These are phyloP conservation scores for silkworm (Bombyx mori) DNA, from an alignment of 1,140 invertebrate genomes.

Conservation along the genomic window DNA sequence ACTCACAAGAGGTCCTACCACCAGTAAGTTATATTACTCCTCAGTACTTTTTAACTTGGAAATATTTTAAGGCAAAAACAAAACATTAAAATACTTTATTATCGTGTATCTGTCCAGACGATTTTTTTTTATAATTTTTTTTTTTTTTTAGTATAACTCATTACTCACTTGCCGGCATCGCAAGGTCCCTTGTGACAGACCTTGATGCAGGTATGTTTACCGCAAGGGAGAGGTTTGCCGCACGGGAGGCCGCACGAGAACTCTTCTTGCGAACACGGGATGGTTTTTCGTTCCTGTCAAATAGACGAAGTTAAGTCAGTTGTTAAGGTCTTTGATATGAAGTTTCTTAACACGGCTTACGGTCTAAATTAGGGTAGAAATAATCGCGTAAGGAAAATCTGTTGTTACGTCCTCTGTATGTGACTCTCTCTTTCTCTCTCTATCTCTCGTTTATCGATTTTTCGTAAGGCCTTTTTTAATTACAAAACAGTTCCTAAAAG, in stretches of 20 bases:
- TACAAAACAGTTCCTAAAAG: no score
- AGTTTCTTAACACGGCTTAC: not conserved
- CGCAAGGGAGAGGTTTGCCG: conserved; percentile 82
- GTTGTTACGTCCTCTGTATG: no score
- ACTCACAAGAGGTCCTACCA: no score
- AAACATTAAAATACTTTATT: no score
- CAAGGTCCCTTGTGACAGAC: conserved; percentile 83
- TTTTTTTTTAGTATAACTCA: no score
- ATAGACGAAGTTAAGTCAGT: not conserved
- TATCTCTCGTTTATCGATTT: no score
- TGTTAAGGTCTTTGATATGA: not conserved
- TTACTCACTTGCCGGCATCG: conserved; percentile 54
- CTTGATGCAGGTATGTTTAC: conserved; percentile 83
- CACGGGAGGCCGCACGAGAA: conserved; percentile 94
- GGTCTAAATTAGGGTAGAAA: not conserved
- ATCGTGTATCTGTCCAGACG: no score
- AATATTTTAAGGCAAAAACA: not conserved
- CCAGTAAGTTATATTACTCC: no score
- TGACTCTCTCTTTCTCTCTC: no score
- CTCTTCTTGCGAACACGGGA: conserved; percentile 89
- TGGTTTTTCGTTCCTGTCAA: conserved; percentile 80
- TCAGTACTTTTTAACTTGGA: not conserved
- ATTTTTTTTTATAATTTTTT: no score
- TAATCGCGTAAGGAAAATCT: no score
- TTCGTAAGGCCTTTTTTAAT: no score